Percentiles rank a stretch among this genome's conserved stretches.
Evolutionary conservation across 2,888 invertebrate species (phyloP).

Genomic region (Cryptus viduatorius): DNA sequence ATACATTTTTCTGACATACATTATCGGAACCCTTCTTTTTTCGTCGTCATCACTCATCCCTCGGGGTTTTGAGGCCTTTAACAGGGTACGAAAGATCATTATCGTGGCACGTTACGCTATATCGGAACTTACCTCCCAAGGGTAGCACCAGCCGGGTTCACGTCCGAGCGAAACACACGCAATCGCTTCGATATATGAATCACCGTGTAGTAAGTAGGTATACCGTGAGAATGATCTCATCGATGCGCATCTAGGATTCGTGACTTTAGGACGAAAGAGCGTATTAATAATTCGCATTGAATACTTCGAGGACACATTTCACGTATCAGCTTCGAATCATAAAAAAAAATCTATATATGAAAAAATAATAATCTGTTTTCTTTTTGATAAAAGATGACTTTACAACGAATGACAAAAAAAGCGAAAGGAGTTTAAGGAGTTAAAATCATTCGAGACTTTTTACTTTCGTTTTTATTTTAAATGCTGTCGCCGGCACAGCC

Average conservation of each 20-base stretch:
- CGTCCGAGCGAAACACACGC: constrained; percentile 41
- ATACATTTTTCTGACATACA: not conserved
- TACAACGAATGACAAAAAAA: not conserved
- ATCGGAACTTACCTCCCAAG: constrained; percentile 11
- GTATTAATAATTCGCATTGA: too few species aligned
- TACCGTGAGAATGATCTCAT: constrained; percentile 53
- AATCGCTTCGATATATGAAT: constrained; percentile 44
- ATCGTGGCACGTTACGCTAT: constrained; percentile 9
- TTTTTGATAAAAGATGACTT: too few species aligned
- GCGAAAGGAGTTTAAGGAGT: not conserved
- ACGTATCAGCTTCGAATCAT: too few species aligned
- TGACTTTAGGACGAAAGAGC: not conserved
- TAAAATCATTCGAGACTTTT: not conserved
- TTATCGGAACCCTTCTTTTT: not conserved
- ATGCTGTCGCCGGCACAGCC: constrained; percentile 45
- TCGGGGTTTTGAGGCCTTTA: not conserved
- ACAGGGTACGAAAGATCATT: constrained; percentile 20
- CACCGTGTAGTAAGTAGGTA: constrained; percentile 24
- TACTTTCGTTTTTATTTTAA: not conserved
- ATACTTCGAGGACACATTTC: too few species aligned
- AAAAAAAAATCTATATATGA: too few species aligned
- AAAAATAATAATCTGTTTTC: too few species aligned
- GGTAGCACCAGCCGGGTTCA: constrained; percentile 6
- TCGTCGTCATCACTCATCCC: not conserved
- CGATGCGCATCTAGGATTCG: constrained; percentile 40